Evolutionary conservation across 2,113 vertebrate genomes (phyloP).

Genomic region (Tursiops truncatus): DNA sequence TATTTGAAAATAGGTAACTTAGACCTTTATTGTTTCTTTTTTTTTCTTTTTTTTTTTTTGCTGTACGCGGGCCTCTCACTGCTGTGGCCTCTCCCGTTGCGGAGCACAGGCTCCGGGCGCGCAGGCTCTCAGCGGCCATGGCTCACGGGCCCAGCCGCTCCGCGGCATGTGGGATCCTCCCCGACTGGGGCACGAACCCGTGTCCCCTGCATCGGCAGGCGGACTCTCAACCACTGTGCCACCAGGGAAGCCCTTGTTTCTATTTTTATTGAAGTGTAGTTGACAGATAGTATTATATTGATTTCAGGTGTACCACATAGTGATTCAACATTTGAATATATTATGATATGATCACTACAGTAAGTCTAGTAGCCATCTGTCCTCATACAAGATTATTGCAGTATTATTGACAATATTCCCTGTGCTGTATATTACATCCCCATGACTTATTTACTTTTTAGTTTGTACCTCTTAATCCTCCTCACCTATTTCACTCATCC

Average conservation of each 20-base stretch:
- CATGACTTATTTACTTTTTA: neutral
- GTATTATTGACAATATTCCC: neutral
- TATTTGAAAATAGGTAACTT: neutral
- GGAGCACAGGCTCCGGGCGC: too few species aligned
- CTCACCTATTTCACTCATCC: neutral
- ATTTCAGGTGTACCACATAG: neutral
- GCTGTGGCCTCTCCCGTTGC: too few species aligned
- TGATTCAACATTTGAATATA: neutral
- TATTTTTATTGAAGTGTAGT: neutral
- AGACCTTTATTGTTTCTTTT: neutral
- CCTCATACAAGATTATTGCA: neutral
- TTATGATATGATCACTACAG: neutral
- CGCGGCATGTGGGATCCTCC: too few species aligned
- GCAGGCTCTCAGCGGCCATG: too few species aligned
- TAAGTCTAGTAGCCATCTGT: neutral
- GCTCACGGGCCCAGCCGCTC: too few species aligned
- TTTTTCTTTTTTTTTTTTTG: too few species aligned
- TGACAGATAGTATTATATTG: neutral
- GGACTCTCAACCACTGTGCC: too few species aligned
- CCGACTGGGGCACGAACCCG: too few species aligned
- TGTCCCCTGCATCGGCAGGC: too few species aligned
- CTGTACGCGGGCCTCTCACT: too few species aligned
- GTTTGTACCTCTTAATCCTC: neutral
- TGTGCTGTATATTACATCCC: neutral
- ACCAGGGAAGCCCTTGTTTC: too few species aligned